These are phyloP conservation scores for Drosophila mauritiana DNA, from an alignment of 1,140 invertebrate species.

Conservation along the genomic window DNA sequence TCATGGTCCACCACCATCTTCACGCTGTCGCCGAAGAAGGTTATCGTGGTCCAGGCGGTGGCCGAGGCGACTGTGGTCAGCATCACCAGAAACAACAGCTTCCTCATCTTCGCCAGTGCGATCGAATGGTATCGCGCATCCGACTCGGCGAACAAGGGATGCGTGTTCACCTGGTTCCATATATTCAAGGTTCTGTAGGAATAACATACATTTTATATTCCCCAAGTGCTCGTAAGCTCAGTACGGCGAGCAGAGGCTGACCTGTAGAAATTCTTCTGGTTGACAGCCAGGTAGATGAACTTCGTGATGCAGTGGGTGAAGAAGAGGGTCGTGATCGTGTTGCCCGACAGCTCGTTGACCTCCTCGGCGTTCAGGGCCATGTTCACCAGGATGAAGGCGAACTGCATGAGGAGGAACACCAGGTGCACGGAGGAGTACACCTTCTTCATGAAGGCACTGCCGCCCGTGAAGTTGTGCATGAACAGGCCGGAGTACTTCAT, in stretches of 20 bases:
- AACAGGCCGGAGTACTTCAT: slow-evolving; percentile 92
- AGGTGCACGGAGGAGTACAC: slow-evolving; percentile 87
- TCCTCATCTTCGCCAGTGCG: slow-evolving; percentile 91
- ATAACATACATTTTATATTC: too few species aligned
- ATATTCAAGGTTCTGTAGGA: slow-evolving; percentile 88
- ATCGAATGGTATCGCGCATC: slow-evolving; percentile 90
- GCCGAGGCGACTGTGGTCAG: slow-evolving; percentile 87
- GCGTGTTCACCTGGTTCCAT: slow-evolving; percentile 92
- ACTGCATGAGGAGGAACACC: slow-evolving; percentile 88
- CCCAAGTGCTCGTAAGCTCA: too few species aligned
- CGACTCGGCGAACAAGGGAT: slow-evolving; percentile 93
- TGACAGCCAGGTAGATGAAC: slow-evolving; percentile 89
- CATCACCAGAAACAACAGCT: slow-evolving; percentile 89
- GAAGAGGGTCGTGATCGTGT: slow-evolving; percentile 92
- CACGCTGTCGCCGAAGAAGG: slow-evolving; percentile 91
- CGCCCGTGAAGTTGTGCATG: slow-evolving; percentile 90
- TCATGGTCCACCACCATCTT: slow-evolving; percentile 88
- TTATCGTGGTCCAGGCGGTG: slow-evolving; percentile 89
- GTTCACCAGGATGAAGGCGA: slow-evolving; percentile 88
- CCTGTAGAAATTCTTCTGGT: slow-evolving; percentile 91
- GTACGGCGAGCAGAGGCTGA: slow-evolving; percentile 60
- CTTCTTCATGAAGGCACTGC: slow-evolving; percentile 86
- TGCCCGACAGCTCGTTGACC: slow-evolving; percentile 91
- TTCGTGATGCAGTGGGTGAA: slow-evolving; percentile 92
- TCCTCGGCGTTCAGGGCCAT: slow-evolving; percentile 90